Base-by-base conservation (phyloP, 2,113 vertebrate species). In the Amphilophus citrinellus region DNA sequence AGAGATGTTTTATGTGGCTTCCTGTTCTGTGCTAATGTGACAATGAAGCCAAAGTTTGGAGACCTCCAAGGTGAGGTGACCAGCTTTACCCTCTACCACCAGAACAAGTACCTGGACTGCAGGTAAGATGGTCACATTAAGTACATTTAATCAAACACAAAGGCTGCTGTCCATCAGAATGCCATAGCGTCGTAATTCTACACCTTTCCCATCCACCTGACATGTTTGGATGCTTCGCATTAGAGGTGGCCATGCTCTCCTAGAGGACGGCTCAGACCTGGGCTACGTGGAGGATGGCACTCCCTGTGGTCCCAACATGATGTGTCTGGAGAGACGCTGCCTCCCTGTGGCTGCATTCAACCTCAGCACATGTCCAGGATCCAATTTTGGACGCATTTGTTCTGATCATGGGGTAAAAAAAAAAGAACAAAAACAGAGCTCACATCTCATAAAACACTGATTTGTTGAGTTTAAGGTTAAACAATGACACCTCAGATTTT, bases 1-100 rank as follows among this genome's bases (percentile, higher is more conserved):
- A 99, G 98, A 94, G 98, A 99, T 1, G 98, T 99, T 18, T 95
- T 99, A 35, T 99, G 98, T 1, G 98, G 98, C 58, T 98, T 97
- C 93, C 96, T 99, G 18, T 97, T 99, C 77, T 99, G 98, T 22
- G 94, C 97, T 91, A 99, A 99, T 61, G 96, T 98, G 90, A 97
- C 97, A 1, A 96, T 93, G 4, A 88, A 96, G 3, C 98, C 98
- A 27, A 97, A 96, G 75, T 95, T 97, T 58, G 98, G 98, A 14
- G 97, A 97, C 84, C 96, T 98, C 56, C 96, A 96, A 59, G 97
- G 97, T 0, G 98, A 98, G 80, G 97, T 99, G 92, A 98, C 97
- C 93, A 96, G 98, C 83, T 97, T 97, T 93, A 98, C 97, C 66
- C 97, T 98, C 91, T 98, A 97, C 93, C 97, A 98, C 85, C 98